These are phyloP conservation scores for Acestrorhynchus altus DNA, from an alignment of 2,797 vertebrate species.

Conservation along the genomic window DNA sequence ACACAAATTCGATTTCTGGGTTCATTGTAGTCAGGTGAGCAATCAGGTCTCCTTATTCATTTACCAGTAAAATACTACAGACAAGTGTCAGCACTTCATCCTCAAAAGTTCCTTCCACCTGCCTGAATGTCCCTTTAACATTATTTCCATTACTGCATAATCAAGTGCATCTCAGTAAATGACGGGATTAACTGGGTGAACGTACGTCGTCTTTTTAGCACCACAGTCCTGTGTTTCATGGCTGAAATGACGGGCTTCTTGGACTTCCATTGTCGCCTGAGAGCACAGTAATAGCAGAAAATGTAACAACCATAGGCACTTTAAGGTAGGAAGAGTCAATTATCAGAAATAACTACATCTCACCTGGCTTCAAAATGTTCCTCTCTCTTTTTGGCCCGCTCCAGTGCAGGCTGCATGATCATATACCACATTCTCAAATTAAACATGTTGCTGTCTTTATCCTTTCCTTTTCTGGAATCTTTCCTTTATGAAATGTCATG, in stretches of 20 bases:
- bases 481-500: slow-evolving; percentile 65
- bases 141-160: too few relatives aligned
- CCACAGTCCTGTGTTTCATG: slow-evolving; percentile 56
- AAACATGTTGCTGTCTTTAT: slow-evolving; percentile 56
- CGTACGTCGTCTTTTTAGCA: slow-evolving; percentile 81
- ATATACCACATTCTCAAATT: slow-evolving; percentile 71
- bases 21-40: too few relatives aligned
- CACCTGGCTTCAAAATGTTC: slow-evolving; percentile 61
- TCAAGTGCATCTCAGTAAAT: too few relatives aligned
- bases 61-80: too few relatives aligned
- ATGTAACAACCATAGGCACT: neutral
- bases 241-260: slow-evolving; percentile 74
- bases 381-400: slow-evolving; percentile 51
- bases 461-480: slow-evolving; percentile 52
- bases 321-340: neutral
- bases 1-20: too few relatives aligned
- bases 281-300: neutral
- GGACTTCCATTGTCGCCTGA: slow-evolving; percentile 79
- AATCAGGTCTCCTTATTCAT: too few relatives aligned
- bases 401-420: slow-evolving; percentile 63
- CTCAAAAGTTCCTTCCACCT: too few relatives aligned
- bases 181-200: slow-evolving; percentile 29
- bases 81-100: too few relatives aligned
- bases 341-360: slow-evolving; percentile 9
- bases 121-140: too few relatives aligned